Evolutionary conservation across 2,113 vertebrate species (phyloP).

Genomic region (Cephalophus harveyi): DNA sequence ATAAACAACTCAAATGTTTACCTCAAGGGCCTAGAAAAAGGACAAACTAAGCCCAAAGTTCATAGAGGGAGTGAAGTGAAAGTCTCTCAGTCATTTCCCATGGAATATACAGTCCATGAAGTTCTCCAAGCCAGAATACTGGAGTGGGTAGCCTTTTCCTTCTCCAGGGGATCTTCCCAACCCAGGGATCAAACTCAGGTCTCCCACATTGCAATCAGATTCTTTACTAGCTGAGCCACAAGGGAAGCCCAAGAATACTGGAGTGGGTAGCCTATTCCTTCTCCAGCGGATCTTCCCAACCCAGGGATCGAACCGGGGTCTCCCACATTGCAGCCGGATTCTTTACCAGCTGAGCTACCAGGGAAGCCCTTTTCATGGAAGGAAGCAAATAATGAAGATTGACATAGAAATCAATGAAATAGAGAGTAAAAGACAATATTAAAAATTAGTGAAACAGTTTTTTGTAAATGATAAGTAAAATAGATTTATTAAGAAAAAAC

Average conservation of each 20-base stretch:
- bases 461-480: neutral
- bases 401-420: neutral
- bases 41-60: neutral
- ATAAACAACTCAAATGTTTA: neutral
- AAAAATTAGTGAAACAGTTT: neutral
- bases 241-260: neutral
- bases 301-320: fast-evolving
- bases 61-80: neutral
- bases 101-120: neutral
- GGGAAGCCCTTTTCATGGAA: neutral
- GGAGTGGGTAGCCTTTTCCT: neutral
- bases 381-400: neutral
- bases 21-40: neutral
- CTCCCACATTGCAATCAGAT: neutral
- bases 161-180: neutral
- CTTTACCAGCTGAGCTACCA: neutral
- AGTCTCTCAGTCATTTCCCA: neutral
- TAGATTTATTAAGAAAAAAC: neutral
- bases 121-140: neutral
- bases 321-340: neutral
- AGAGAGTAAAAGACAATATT: neutral
- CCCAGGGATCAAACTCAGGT: neutral
- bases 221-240: neutral
- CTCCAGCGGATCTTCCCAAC: neutral
- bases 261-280: neutral